Conservation (phyloP, 37 sponge, comb jelly and placozoan genomes). For the Spongilla lacustris region DNA sequence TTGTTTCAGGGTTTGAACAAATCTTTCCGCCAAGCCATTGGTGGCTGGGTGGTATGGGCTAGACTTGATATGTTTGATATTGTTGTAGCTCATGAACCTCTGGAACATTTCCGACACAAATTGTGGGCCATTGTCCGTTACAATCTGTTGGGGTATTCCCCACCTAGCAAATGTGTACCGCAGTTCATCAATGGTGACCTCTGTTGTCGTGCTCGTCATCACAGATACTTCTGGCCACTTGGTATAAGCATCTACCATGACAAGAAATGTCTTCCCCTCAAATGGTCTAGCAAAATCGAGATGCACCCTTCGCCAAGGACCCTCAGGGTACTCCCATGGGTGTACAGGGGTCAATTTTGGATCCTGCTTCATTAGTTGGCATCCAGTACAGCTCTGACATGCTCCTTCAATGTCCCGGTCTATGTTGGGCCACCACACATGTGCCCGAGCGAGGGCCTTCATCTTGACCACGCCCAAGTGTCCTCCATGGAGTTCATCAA, state of each 20-base stretch:
- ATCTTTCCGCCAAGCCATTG: slow-evolving; percentile 57
- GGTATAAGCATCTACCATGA: slow-evolving; percentile 39
- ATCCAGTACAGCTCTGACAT: not conserved
- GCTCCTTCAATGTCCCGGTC: slow-evolving; percentile 22
- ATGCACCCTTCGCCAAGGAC: not conserved
- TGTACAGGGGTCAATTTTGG: not conserved
- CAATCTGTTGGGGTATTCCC: slow-evolving; percentile 53
- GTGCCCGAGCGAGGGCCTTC: no score
- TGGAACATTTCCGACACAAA: slow-evolving; percentile 38
- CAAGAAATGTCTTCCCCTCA: not conserved
- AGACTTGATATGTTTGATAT: slow-evolving; percentile 39
- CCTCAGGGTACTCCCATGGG: slow-evolving; percentile 13
- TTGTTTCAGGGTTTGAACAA: slow-evolving; percentile 49
- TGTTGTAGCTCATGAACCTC: slow-evolving; percentile 11
- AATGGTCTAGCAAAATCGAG: slow-evolving; percentile 23
- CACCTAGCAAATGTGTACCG: slow-evolving; percentile 34
- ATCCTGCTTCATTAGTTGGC: not conserved
- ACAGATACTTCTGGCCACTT: slow-evolving; percentile 43
- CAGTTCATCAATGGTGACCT: slow-evolving; percentile 37
- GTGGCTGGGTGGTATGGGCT: slow-evolving; percentile 50
- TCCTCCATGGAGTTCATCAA: no score
- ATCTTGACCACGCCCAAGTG: no score
- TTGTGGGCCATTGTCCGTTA: slow-evolving; percentile 60
- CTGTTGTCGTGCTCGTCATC: slow-evolving; percentile 41
- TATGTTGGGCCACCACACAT: slow-evolving; percentile 5